phyloP scores from a whole-genome alignment of 2,797 vertebrate genomes.

The Megalops cyprinoides region DNA sequence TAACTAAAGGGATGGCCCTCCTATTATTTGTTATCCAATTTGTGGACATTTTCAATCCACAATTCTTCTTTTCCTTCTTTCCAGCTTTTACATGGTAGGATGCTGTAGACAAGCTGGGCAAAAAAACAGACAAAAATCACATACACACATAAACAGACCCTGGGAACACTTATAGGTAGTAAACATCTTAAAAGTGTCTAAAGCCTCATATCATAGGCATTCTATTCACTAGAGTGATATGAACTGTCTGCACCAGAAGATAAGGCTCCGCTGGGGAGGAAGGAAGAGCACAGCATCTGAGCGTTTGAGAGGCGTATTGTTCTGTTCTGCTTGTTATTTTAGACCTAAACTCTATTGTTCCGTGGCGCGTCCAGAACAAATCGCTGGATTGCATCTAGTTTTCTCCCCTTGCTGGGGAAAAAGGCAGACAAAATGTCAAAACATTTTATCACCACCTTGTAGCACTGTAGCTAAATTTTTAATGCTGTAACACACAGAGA shows the following conservation, averaged over 20 bases:
- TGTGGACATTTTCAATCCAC: background rate
- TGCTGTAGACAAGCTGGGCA: background rate
- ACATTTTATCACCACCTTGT: background rate
- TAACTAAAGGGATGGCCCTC: too few species aligned
- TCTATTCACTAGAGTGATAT: too few species aligned
- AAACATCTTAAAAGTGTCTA: too few species aligned
- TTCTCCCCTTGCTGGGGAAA: background rate
- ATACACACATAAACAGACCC: too few species aligned
- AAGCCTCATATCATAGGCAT: too few species aligned
- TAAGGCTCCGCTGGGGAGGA: background rate
- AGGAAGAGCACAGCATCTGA: background rate
- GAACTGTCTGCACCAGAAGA: background rate
- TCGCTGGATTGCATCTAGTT: too few species aligned
- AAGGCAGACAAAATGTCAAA: background rate
- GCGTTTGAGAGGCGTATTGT: background rate
- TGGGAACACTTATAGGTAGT: too few species aligned
- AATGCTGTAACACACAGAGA: background rate
- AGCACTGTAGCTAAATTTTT: background rate
- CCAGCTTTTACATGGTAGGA: background rate
- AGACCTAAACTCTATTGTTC: background rate
- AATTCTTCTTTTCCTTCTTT: background rate
- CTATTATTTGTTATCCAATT: too few species aligned
- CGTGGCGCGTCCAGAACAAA: background rate
- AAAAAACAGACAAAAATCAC: background rate
- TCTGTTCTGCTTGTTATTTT: background rate